phyloP scores from a whole-genome alignment of 2,888 invertebrate genomes.

The Oxycera nigricornis region DNA sequence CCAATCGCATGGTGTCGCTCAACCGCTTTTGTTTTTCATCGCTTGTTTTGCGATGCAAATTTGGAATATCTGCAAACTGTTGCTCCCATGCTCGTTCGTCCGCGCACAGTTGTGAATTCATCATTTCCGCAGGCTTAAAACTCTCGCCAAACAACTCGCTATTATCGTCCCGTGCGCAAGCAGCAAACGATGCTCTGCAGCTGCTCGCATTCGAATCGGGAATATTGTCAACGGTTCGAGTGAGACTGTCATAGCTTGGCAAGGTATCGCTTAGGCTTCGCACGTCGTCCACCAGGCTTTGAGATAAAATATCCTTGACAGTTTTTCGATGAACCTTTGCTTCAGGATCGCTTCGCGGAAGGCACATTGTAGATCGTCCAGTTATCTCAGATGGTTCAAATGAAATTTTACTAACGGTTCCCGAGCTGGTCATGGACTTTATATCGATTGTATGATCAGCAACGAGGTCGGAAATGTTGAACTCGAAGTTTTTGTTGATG shows the following conservation, averaged over 20 bases:
- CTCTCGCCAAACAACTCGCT: conserved; percentile 49
- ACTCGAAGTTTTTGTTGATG: conserved; percentile 50
- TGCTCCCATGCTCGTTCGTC: conserved; percentile 60
- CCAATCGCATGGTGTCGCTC: not conserved
- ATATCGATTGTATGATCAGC: conserved; percentile 59
- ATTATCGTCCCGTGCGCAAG: conserved; percentile 43
- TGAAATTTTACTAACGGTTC: conserved; percentile 52
- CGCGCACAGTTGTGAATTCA: conserved; percentile 55
- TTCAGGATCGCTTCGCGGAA: not conserved
- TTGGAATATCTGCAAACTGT: conserved; percentile 58
- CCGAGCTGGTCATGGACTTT: conserved; percentile 50
- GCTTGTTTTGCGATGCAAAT: not conserved
- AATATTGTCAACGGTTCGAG: conserved; percentile 57
- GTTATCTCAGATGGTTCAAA: conserved; percentile 60
- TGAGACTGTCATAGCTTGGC: conserved; percentile 49
- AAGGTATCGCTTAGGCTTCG: conserved; percentile 47
- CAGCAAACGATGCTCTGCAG: conserved; percentile 26
- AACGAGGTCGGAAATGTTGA: conserved; percentile 58
- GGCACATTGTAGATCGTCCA: conserved; percentile 57
- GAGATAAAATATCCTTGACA: conserved; percentile 54
- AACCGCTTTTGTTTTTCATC: not conserved
- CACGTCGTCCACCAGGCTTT: conserved; percentile 57
- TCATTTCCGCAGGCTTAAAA: conserved; percentile 58
- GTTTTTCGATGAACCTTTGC: not conserved
- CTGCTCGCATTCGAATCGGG: not conserved